Evolutionary conservation across 2,888 invertebrate species (phyloP).

Genomic region (Drosophila greeni): DNA sequence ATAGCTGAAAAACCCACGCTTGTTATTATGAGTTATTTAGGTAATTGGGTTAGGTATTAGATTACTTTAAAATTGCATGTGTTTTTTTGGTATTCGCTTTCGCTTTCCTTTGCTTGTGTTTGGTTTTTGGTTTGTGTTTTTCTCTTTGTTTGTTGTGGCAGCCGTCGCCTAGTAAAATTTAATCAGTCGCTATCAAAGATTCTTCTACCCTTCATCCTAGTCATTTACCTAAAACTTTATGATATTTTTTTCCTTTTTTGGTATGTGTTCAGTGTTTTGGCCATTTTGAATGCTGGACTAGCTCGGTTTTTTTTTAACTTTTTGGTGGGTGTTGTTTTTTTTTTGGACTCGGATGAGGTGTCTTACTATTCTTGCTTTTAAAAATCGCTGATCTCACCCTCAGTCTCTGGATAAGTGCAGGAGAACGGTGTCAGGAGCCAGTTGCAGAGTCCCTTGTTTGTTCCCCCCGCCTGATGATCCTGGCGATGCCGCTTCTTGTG

Average conservation of each 20-base stretch:
- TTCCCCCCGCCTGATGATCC: conserved; percentile 80
- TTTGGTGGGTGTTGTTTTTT: conserved; percentile 56
- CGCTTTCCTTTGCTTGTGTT: conserved; percentile 17
- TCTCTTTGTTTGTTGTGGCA: conserved; percentile 46
- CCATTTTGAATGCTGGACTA: conserved; percentile 57
- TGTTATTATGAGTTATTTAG: conserved; percentile 48
- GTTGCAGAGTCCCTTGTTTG: conserved; percentile 84
- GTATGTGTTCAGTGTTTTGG: conserved; percentile 47
- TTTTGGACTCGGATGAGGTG: conserved; percentile 16
- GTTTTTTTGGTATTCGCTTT: conserved; percentile 2
- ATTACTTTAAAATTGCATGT: conserved; percentile 48
- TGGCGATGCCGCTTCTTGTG: conserved; percentile 81
- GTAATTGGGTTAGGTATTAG: conserved; percentile 66
- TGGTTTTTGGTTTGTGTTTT: conserved; percentile 15
- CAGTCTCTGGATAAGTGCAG: conserved; percentile 87
- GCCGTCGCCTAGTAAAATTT: conserved; percentile 67
- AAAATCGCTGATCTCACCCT: conserved; percentile 84
- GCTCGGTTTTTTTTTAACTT: conserved; percentile 37
- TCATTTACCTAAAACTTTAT: conserved; percentile 32
- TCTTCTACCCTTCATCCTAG: conserved; percentile 30
- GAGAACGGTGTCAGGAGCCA: conserved; percentile 88
- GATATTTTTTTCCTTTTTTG: conserved; percentile 42
- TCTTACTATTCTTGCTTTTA: conserved; percentile 36
- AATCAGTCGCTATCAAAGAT: conserved; percentile 64
- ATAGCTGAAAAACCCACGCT: neutral